Base-by-base conservation (phyloP, 2,888 invertebrate species). In the Cancer borealis region DNA sequence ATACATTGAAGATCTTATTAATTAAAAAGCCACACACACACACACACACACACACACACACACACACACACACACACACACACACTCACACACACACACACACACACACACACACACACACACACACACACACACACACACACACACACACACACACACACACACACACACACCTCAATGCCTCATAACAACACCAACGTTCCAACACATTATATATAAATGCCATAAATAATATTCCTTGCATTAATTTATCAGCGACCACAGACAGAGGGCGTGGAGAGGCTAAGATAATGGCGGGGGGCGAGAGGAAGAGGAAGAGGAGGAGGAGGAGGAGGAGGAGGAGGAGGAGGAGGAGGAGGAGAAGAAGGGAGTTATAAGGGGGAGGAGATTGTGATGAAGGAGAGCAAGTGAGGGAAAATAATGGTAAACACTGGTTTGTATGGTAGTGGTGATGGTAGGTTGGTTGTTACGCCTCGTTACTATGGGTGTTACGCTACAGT, bases 381-480 rank as follows among this genome's bases (percentile, higher is more conserved):
- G 49, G 88, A 21, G 30, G 54, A n/a, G 0, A 30, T 49, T 21
- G 26, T 54, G 49, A 49, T 54, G 90, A 60, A 49, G 90, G 49
- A 54, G 49, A 49, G 90, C 30, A 79, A 30, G 30, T 79, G 30
- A 79, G 79, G 79, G 30, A 79, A 79, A 79, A 79, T 79, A 79
- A 79, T 30, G 79, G 79, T 79, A 79, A 79, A 30, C 30, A 26
- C 30, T 10, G 79, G 79, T 8, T 79, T 79, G 79, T 79, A 79
- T 79, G 79, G 88, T 46, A 10, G 46, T 88, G 47, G 88, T 88
- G 88, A 88, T 46, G 88, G 47, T 88, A 46, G 88, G 45, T n/a
- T 5, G 6, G 47, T 17, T 46, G 47, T 46, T 88, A n/a, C 21
- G 1, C 47, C n/a, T 47, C 21, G 21, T 88, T n/a, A 49, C 47